Conservation (phyloP, 2,888 invertebrate genomes). For the Diplazon laetatorius region DNA sequence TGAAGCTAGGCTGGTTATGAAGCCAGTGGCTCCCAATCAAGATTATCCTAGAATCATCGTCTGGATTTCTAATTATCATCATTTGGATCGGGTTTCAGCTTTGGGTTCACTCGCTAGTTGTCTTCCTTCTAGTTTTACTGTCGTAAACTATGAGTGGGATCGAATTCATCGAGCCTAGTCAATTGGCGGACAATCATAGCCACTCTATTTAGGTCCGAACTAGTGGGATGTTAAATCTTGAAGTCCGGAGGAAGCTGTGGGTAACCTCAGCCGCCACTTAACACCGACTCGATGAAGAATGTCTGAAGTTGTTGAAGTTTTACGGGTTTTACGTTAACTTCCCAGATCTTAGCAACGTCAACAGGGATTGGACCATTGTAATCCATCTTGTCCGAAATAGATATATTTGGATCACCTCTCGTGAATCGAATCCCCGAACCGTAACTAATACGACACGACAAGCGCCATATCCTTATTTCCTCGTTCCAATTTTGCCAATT, state of each 20-base stretch:
- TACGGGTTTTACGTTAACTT: too few species aligned
- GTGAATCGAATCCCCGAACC: background rate
- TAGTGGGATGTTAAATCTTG: background rate
- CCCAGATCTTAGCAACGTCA: background rate
- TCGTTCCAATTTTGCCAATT: slow-evolving; percentile 33
- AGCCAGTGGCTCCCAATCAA: slow-evolving; percentile 73
- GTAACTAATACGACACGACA: slow-evolving; percentile 13
- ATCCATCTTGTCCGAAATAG: background rate
- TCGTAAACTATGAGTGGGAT: background rate
- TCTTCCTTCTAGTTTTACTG: background rate
- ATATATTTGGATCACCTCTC: background rate
- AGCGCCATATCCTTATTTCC: slow-evolving; percentile 5
- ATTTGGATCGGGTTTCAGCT: background rate
- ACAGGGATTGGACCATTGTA: background rate
- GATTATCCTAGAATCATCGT: slow-evolving; percentile 29
- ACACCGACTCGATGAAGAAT: background rate
- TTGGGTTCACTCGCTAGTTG: background rate
- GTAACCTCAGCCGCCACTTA: background rate
- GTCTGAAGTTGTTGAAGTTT: background rate
- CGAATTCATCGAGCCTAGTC: background rate
- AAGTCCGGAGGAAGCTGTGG: background rate
- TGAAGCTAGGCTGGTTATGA: slow-evolving; percentile 72
- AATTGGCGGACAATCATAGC: background rate
- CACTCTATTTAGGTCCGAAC: background rate
- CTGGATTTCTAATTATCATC: slow-evolving; percentile 1